These are phyloP conservation scores for Hydrotaea cyrtoneurina DNA, from an alignment of 2,888 invertebrate species.

Conservation along the genomic window DNA sequence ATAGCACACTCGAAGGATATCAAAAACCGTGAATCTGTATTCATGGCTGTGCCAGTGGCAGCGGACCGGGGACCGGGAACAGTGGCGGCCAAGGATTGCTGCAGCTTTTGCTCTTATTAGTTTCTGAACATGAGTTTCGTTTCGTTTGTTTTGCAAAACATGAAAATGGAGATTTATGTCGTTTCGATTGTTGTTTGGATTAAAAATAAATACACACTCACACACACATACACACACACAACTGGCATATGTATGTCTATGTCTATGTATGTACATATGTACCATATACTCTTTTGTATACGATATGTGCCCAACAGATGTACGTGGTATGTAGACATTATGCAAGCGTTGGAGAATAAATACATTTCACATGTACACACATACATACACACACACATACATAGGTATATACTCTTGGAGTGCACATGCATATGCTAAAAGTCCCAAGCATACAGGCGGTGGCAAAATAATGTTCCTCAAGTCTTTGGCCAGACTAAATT, in stretches of 20 bases:
- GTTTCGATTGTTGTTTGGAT: conserved; percentile 60
- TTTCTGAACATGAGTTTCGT: conserved; percentile 15
- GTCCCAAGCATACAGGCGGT: too few relatives aligned
- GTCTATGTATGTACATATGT: background rate
- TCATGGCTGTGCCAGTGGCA: background rate
- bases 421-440: too few relatives aligned
- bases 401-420: too few relatives aligned
- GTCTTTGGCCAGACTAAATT: too few relatives aligned
- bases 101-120: conserved; percentile 37
- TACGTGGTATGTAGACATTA: background rate
- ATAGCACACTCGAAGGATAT: conserved; percentile 55
- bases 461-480: too few relatives aligned
- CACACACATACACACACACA: background rate
- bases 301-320: background rate
- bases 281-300: too few relatives aligned
- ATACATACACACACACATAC: too few relatives aligned
- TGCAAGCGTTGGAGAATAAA: background rate
- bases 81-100: background rate
- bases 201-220: conserved; percentile 35
- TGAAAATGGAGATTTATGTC: conserved; percentile 62
- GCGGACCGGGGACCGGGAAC: background rate
- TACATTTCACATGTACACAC: too few relatives aligned
- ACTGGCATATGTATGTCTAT: background rate
- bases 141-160: conserved; percentile 45
- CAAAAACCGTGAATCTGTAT: conserved; percentile 46